These are phyloP conservation scores for Brachypterus glaber DNA, from an alignment of 2,888 invertebrate species.

Conservation along the genomic window DNA sequence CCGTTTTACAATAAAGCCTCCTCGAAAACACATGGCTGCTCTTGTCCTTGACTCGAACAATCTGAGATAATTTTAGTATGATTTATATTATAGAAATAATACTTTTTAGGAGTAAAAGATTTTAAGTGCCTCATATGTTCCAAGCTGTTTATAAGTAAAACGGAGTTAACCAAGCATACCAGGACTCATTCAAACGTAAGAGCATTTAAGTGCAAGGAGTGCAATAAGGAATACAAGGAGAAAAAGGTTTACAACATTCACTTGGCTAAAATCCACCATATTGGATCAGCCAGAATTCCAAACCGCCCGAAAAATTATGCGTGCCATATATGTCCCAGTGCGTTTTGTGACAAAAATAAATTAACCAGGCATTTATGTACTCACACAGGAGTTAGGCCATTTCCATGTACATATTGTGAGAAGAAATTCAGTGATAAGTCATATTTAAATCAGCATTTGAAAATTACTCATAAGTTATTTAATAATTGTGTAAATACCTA, in stretches of 20 bases:
- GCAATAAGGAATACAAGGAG: slow-evolving; percentile 31
- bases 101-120: neutral
- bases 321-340: slow-evolving; percentile 36
- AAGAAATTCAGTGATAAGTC: slow-evolving; percentile 30
- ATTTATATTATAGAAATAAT: too few relatives aligned
- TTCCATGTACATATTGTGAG: slow-evolving; percentile 25
- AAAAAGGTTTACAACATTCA: slow-evolving; percentile 38
- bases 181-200: slow-evolving; percentile 28
- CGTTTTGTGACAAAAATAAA: slow-evolving; percentile 30
- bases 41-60: too few relatives aligned
- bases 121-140: slow-evolving; percentile 23
- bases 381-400: slow-evolving; percentile 29
- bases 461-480: slow-evolving; percentile 22
- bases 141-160: slow-evolving; percentile 38
- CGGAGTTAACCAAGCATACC: slow-evolving; percentile 29
- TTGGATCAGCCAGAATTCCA: slow-evolving; percentile 34
- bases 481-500: too few relatives aligned
- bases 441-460: slow-evolving; percentile 28
- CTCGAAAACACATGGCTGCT: too few relatives aligned
- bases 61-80: too few relatives aligned
- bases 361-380: slow-evolving; percentile 29
- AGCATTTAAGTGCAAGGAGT: slow-evolving; percentile 29
- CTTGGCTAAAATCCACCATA: slow-evolving; percentile 41
- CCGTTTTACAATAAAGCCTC: too few relatives aligned
- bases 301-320: slow-evolving; percentile 34